Conservation (phyloP, 2,113 vertebrate genomes). For the Pelodiscus sinensis region DNA sequence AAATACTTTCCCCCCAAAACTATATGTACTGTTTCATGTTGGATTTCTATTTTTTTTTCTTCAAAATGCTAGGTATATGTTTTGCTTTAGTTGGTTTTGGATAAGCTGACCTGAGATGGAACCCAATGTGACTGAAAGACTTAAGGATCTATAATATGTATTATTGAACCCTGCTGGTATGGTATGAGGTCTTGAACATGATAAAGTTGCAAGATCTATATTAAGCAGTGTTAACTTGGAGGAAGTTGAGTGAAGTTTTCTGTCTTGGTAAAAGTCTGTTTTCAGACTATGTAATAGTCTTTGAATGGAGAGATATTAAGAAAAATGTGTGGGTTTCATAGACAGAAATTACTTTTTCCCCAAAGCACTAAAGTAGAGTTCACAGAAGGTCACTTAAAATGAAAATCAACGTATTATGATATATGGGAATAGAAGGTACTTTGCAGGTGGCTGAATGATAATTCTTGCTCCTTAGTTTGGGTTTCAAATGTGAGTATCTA, state of each 20-base stretch:
- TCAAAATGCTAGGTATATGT: neutral
- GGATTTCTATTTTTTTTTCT: neutral
- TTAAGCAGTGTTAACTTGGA: conserved; percentile 51
- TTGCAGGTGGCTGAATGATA: neutral
- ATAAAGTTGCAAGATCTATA: conserved; percentile 19
- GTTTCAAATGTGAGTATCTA: neutral
- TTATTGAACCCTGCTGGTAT: conserved; percentile 13
- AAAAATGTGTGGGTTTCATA: conserved; percentile 40
- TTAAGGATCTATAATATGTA: conserved; percentile 31
- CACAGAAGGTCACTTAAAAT: neutral
- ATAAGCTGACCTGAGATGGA: conserved; percentile 21
- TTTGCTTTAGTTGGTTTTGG: conserved; percentile 38
- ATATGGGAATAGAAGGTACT: neutral
- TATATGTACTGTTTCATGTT: neutral
- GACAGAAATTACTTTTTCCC: neutral
- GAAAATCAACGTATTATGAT: neutral
- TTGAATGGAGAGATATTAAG: neutral
- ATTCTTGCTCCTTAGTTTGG: neutral
- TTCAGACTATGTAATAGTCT: conserved; percentile 10
- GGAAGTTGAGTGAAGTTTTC: conserved; percentile 39
- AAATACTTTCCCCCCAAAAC: neutral
- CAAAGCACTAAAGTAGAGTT: neutral
- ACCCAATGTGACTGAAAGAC: neutral
- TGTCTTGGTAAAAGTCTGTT: neutral
- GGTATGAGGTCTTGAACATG: conserved; percentile 35